Evolutionary conservation across 2,888 invertebrate species (phyloP), one percentile per base, ranked within the genome.

Genomic region (Drosophila formosana): DNA sequence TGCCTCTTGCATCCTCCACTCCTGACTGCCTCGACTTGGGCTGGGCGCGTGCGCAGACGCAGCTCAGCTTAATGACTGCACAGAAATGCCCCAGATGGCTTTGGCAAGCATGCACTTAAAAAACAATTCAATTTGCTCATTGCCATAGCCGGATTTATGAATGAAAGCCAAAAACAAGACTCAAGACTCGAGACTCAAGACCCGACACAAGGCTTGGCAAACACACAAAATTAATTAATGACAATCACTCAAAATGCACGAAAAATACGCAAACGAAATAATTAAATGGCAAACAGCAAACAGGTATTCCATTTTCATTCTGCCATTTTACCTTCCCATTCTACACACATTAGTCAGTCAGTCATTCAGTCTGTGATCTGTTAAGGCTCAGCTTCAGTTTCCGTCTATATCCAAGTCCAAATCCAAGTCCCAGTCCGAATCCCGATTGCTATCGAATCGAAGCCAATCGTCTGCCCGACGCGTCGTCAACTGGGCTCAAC

Each of bases 151-250:
- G 74, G 75, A 87, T 85, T 89, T 89, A 85, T 85, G 84, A 85
- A 85, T 85, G 84, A 89, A 83, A 77, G 50, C 66, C 58, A 34
- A 43, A 63, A 41, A 26, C 18, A 69, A 72, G 58, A 76, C 25
- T 37, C n/a, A 2, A 34, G 25, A 26, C 30, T 26, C 13, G 39
- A 37, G 18, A 13, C 30, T 4, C 28, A 13, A 39, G 37, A 9
- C 34, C n/a, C 51, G 37, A 28, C 52, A 39, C 58, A 61, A 66
- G 73, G 53, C 73, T 74, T 56, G 74, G 58, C 62, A 26, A 58
- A 66, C 65, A 77, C 67, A 79, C 60, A 88, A 88, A 89, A 89
- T 90, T 89, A 90, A 89, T 90, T 89, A 89, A 85, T 77, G 76
- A 78, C 85, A 88, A 90, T 89, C 90, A 90, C 76, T 89, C 89